Base-by-base conservation (phyloP, 2,113 vertebrate genomes). In the Hippocampus abdominalis region DNA sequence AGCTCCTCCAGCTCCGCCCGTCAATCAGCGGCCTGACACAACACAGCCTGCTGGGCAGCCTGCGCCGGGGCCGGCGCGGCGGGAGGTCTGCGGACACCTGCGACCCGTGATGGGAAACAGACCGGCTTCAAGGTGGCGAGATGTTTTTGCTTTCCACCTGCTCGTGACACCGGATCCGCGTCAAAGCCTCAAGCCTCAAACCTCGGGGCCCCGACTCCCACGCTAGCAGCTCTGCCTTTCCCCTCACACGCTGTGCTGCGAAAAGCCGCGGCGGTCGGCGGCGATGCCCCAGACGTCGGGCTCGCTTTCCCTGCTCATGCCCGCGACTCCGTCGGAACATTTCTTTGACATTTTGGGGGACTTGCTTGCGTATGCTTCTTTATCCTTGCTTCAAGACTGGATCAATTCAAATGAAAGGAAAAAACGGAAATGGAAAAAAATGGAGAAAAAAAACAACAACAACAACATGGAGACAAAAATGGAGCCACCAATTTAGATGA, bases 31-130 rank as follows among this genome's bases (percentile, higher is more conserved):
- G 86, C 86, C 90, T 86, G 80, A 87, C 81, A 93, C 91, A 94
- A 93, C 89, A 89, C 92, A 87, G 89, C 91, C 92, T 94, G 92
- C 94, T 78, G 86, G 83, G 93, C 94, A 95, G 94, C 94, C 88
- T 87, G 83, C 79, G 90, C 90, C 80, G 70, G 80, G 75, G 25
- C 83, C 83, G 32, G 64, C 74, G 3, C 64, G 51, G 66, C 71
- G 71, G 79, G 74, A 71, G 63, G 66, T 53, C 77, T 72, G 75
- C 84, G 82, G 75, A 77, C 86, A 87, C 86, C 85, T 81, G 83
- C 73, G 76, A 68, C 53, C 25, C 42, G 62, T 70, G 63, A 80
- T 77, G 75, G 49, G 69, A 86, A 73, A 77, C 82, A 85, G 78
- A 81, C 71, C 20, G 29, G 74, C 71, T 75, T 64, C 69, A 73